Percentiles rank a stretch among this genome's conserved stretches.
Evolutionary conservation across 2,113 vertebrate genomes (phyloP).

Genomic region (Pica pica): DNA sequence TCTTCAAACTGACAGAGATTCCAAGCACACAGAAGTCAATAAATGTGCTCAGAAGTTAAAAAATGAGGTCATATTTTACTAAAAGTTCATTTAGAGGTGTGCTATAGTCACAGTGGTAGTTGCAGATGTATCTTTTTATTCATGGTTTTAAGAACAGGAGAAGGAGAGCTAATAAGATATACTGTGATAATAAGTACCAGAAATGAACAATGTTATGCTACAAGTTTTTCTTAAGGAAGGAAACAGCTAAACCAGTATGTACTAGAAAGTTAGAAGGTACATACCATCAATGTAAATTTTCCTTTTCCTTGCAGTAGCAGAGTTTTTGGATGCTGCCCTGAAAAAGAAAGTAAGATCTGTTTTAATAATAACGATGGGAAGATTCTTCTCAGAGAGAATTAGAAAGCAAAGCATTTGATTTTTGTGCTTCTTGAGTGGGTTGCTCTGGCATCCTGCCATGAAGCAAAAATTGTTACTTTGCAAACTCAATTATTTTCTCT

Average conservation of each 20-base stretch:
- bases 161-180: not conserved
- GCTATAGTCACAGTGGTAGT: not conserved
- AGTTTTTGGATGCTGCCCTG: not conserved
- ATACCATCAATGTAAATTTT: not conserved
- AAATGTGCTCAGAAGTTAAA: not conserved
- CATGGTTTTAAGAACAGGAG: not conserved
- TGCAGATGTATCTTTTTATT: not conserved
- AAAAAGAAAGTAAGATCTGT: not conserved
- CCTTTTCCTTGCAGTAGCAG: not conserved
- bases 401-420: not conserved
- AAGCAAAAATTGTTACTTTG: not conserved
- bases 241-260: not conserved
- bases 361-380: not conserved
- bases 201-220: not conserved
- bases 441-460: not conserved
- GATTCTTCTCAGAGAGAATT: not conserved
- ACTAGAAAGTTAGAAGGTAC: not conserved
- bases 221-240: not conserved
- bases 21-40: not conserved
- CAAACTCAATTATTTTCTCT: slow-evolving; percentile 14
- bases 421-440: not conserved
- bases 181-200: not conserved
- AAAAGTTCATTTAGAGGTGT: not conserved
- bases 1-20: not conserved
- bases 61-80: not conserved